Conservation (phyloP, 2,888 invertebrate genomes). For the Eupeodes latifasciatus region DNA sequence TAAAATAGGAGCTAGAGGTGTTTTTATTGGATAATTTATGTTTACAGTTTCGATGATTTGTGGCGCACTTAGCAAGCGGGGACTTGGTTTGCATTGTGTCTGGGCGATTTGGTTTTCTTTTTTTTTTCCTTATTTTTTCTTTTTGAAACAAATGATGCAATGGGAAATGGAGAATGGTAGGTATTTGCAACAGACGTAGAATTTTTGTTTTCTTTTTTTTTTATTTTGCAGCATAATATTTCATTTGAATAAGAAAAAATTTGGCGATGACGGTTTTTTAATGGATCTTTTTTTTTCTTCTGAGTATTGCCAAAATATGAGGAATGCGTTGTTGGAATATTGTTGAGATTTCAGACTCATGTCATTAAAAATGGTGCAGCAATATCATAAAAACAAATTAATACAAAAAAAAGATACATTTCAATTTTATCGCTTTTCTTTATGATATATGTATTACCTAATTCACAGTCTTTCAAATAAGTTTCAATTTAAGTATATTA, state of each 20-base stretch:
- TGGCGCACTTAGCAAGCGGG: constrained; percentile 54
- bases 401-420: not conserved
- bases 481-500: too few species aligned
- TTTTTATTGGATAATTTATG: constrained; percentile 70
- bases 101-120: constrained; percentile 12
- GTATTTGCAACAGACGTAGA: constrained; percentile 20
- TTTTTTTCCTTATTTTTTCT: not conserved
- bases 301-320: not conserved
- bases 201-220: not conserved
- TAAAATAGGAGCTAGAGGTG: constrained; percentile 53
- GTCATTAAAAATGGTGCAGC: not conserved
- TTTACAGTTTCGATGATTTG: constrained; percentile 64
- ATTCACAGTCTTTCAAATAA: too few species aligned
- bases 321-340: not conserved
- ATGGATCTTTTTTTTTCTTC: constrained; percentile 15
- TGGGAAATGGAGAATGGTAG: constrained; percentile 9
- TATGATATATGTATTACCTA: too few species aligned
- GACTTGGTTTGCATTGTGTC: constrained; percentile 52
- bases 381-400: not conserved
- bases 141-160: constrained; percentile 55
- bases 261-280: not conserved
- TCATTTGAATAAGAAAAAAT: constrained; percentile 26
- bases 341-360: not conserved
- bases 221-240: constrained; percentile 37
- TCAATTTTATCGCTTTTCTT: not conserved